Percentiles rank a stretch among this genome's conserved stretches.
These are phyloP conservation scores for Numenius arquata DNA, from an alignment of 2,113 vertebrate genomes.

Conservation along the genomic window DNA sequence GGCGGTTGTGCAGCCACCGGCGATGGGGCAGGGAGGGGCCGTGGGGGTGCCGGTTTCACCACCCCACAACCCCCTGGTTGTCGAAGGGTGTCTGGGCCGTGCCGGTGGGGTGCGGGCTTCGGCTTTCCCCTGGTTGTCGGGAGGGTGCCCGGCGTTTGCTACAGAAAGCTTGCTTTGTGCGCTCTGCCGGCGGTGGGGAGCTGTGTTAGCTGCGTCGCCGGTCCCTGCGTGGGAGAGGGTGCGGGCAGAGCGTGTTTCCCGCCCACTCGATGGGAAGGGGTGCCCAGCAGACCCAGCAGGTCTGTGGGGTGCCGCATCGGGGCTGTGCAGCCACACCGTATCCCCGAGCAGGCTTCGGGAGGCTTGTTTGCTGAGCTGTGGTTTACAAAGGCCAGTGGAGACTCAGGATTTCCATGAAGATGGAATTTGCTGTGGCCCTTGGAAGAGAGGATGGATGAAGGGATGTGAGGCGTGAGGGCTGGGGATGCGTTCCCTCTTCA, in stretches of 20 bases:
- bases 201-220: background rate
- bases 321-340: background rate
- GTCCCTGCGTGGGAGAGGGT: background rate
- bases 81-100: background rate
- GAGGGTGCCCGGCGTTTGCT: background rate
- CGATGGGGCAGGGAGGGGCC: background rate
- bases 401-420: background rate
- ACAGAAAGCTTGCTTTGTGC: background rate
- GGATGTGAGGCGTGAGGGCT: background rate
- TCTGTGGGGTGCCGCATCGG: rapidly evolving
- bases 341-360: background rate
- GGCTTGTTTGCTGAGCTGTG: background rate
- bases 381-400: background rate
- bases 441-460: background rate
- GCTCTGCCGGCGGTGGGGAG: background rate
- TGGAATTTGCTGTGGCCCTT: background rate
- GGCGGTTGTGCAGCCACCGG: background rate
- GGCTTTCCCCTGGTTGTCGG: background rate
- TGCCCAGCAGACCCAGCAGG: background rate
- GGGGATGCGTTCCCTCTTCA: rapidly evolving
- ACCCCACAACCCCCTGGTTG: background rate
- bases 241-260: background rate
- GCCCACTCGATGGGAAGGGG: background rate
- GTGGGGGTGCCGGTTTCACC: too few species aligned
- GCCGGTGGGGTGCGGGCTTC: background rate